phyloP scores from a whole-genome alignment of 2,888 invertebrate species.

The Drosophila pseudotakahashii region DNA sequence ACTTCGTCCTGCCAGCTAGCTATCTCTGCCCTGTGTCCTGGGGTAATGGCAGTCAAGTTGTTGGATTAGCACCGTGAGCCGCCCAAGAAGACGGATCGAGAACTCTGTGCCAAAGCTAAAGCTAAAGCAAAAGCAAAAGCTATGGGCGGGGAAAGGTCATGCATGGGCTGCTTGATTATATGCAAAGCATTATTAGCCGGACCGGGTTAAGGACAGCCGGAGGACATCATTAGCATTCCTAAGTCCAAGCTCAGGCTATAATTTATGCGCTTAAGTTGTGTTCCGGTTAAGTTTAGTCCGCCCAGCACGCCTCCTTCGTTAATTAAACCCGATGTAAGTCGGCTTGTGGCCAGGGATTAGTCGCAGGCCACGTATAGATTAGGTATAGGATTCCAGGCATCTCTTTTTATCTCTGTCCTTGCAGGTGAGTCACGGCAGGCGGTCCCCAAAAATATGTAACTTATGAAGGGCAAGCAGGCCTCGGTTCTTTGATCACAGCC shows the following conservation, averaged over 20 bases:
- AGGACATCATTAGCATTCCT: constrained; percentile 65
- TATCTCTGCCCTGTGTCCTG: constrained; percentile 9
- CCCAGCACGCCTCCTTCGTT: constrained; percentile 26
- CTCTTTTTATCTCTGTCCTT: constrained; percentile 21
- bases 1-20: constrained; percentile 1
- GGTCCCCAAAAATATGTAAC: not conserved
- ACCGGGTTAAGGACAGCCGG: constrained; percentile 24
- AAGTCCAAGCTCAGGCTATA: constrained; percentile 46
- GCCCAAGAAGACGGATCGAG: constrained; percentile 16
- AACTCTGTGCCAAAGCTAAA: not conserved
- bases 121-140: not conserved
- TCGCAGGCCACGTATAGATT: constrained; percentile 17
- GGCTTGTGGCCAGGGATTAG: constrained; percentile 36
- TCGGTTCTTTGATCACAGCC: constrained; percentile 17
- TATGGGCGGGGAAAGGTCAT: constrained; percentile 41
- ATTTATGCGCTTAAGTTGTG: constrained; percentile 58
- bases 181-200: constrained; percentile 60
- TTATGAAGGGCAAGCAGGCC: not conserved
- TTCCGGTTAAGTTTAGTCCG: constrained; percentile 22
- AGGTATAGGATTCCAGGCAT: constrained; percentile 9
- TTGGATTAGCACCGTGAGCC: constrained; percentile 67
- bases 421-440: constrained; percentile 47
- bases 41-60: constrained; percentile 71
- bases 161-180: constrained; percentile 69
- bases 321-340: constrained; percentile 41